Percentiles rank a stretch among this genome's conserved stretches.
phyloP scores from a whole-genome alignment of 2,797 vertebrate genomes.

The Garrulus glandarius region DNA sequence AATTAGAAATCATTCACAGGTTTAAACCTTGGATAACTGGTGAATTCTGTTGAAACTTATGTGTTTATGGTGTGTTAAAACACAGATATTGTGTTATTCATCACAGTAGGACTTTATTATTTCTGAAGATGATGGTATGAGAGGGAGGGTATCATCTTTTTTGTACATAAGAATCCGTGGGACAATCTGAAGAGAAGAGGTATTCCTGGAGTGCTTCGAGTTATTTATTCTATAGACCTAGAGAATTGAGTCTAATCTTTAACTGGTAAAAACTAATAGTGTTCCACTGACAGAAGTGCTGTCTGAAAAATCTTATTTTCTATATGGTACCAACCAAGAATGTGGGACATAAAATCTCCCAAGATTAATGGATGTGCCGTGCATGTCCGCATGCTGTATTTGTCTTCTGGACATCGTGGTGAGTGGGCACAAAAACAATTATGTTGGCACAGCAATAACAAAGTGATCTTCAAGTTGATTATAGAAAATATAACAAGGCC shows the following conservation, averaged over 20 bases:
- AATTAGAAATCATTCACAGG: not conserved
- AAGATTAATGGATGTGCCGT: not conserved
- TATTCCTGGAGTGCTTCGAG: not conserved
- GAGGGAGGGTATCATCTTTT: not conserved
- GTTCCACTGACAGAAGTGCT: not conserved
- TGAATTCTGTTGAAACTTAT: not conserved
- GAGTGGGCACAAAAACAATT: not conserved
- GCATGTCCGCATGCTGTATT: not conserved
- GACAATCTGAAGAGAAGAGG: not conserved
- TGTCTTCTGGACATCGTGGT: not conserved
- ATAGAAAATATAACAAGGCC: not conserved
- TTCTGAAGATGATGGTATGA: not conserved
- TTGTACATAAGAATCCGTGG: not conserved
- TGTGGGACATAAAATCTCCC: not conserved
- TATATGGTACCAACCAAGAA: not conserved
- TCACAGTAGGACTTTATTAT: not conserved
- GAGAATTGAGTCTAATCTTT: not conserved
- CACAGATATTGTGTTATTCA: not conserved
- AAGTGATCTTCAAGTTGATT: not conserved
- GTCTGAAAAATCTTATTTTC: not conserved
- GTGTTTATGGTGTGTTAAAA: not conserved
- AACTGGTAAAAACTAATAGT: not conserved
- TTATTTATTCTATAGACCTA: not conserved
- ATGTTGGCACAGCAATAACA: not conserved
- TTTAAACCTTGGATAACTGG: not conserved